A percentile compares a stretch with the other conserved stretches of the same genome.
phyloP scores from a whole-genome alignment of 2,113 vertebrate species.

The Solea solea region DNA sequence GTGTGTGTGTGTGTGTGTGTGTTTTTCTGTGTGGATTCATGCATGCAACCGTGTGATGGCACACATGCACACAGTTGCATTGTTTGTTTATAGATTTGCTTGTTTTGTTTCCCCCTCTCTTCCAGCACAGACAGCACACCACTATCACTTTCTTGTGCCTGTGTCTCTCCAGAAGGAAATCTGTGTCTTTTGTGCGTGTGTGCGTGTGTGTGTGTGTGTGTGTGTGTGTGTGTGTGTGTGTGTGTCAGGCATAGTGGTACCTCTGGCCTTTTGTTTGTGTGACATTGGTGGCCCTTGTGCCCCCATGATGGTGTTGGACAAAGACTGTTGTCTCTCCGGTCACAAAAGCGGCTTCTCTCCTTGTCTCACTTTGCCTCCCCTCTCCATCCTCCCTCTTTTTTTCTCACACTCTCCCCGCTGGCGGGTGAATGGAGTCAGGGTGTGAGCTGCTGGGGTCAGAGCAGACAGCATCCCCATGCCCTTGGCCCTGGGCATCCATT shows the following conservation, averaged over 20 bases:
- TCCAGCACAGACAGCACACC: conserved; percentile 44
- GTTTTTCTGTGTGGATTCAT: neutral
- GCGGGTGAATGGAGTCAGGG: conserved; percentile 71
- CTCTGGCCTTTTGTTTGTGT: conserved; percentile 80
- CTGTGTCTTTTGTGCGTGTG: neutral
- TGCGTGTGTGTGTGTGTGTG: conserved; percentile 35
- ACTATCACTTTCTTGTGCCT: conserved; percentile 54
- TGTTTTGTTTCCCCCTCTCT: conserved; percentile 38
- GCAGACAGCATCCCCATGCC: conserved; percentile 44
- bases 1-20: conserved; percentile 49
- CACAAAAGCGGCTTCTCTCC: conserved; percentile 82
- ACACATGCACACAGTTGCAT: conserved; percentile 61
- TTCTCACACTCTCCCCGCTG: conserved; percentile 79
- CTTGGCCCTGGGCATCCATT: conserved; percentile 60
- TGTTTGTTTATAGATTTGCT: conserved; percentile 53
- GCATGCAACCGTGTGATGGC: conserved; percentile 37
- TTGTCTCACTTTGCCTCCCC: conserved; percentile 60
- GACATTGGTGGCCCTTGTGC: conserved; percentile 84
- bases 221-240: conserved; percentile 37
- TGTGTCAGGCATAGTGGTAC: conserved; percentile 60
- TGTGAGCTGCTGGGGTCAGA: conserved; percentile 62
- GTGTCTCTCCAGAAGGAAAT: conserved; percentile 56
- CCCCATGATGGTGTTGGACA: conserved; percentile 73
- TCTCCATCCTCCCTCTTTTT: conserved; percentile 68
- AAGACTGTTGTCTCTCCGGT: conserved; percentile 79